Evolutionary conservation across 2,888 invertebrate genomes (phyloP).

Genomic region (Axea sp.): DNA sequence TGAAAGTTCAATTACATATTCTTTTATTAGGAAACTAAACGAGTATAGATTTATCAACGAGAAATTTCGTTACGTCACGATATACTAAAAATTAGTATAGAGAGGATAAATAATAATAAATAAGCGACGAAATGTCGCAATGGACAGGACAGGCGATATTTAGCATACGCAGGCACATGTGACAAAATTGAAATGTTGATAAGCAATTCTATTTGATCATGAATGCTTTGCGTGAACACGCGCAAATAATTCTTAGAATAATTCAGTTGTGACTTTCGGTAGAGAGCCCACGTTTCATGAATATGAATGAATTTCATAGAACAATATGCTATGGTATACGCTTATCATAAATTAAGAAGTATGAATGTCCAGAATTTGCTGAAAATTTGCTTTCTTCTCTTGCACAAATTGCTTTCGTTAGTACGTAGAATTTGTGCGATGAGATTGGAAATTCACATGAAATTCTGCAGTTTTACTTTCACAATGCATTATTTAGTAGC

Average conservation of each 20-base stretch:
- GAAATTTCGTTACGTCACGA: too few relatives aligned
- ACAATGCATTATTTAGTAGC: too few relatives aligned
- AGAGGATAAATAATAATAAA: too few relatives aligned
- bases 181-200: conserved; percentile 7
- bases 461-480: too few relatives aligned
- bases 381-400: conserved; percentile 21
- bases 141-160: too few relatives aligned
- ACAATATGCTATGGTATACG: conserved; percentile 41
- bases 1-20: too few relatives aligned
- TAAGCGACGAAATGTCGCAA: conserved; percentile 16
- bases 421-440: not conserved
- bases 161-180: not conserved
- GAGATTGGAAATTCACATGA: not conserved
- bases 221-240: conserved; percentile 26
- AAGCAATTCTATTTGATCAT: conserved; percentile 5
- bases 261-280: conserved; percentile 27
- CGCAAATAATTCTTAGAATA: conserved; percentile 41
- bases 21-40: too few relatives aligned
- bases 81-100: too few relatives aligned
- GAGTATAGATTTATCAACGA: too few relatives aligned
- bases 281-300: conserved; percentile 31
- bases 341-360: conserved; percentile 47
- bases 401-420: conserved; percentile 16
- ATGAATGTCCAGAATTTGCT: conserved; percentile 33
- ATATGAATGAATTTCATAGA: conserved; percentile 55